Evolutionary conservation across 2,888 invertebrate species (phyloP).

Genomic region (Zaprionus bogoriensis): DNA sequence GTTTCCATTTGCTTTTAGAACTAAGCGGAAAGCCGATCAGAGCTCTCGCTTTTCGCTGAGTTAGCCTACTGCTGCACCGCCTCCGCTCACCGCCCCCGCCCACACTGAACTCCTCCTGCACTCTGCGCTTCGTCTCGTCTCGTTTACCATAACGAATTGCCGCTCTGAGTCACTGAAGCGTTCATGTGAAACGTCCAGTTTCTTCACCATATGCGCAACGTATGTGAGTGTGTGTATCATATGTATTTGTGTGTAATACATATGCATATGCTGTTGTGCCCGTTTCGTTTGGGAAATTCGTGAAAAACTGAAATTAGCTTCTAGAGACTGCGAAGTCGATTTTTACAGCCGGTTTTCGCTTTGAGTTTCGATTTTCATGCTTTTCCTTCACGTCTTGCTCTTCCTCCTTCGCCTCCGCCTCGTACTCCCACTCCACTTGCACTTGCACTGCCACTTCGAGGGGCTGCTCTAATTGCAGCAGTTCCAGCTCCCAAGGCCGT

Average conservation of each 20-base stretch:
- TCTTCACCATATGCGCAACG: slow-evolving; percentile 41
- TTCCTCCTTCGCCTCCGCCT: slow-evolving; percentile 14
- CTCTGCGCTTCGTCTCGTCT: slow-evolving; percentile 37
- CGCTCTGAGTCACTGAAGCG: slow-evolving; percentile 75
- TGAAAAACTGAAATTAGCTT: slow-evolving; percentile 71
- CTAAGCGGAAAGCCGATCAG: slow-evolving; percentile 21
- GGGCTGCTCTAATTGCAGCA: slow-evolving; percentile 23
- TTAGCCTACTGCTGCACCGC: neutral
- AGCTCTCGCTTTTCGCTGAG: slow-evolving; percentile 48
- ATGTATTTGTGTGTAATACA: slow-evolving; percentile 7
- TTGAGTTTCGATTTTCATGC: slow-evolving; percentile 44
- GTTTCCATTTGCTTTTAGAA: slow-evolving; percentile 10
- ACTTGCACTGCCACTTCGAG: slow-evolving; percentile 31
- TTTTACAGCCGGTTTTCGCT: slow-evolving; percentile 54
- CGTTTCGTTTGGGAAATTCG: slow-evolving; percentile 71
- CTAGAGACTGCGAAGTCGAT: slow-evolving; percentile 51
- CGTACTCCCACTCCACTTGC: slow-evolving; percentile 19
- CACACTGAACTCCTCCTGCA: neutral
- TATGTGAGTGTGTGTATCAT: neutral
- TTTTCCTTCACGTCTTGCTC: neutral
- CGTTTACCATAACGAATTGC: slow-evolving; percentile 51
- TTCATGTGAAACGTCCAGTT: slow-evolving; percentile 81
- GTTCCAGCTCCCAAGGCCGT: slow-evolving; percentile 49
- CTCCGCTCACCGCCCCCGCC: neutral
- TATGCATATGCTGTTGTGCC: slow-evolving; percentile 45